Base-by-base conservation (phyloP, 2,797 vertebrate genomes). In the Bovichtus diacanthus region DNA sequence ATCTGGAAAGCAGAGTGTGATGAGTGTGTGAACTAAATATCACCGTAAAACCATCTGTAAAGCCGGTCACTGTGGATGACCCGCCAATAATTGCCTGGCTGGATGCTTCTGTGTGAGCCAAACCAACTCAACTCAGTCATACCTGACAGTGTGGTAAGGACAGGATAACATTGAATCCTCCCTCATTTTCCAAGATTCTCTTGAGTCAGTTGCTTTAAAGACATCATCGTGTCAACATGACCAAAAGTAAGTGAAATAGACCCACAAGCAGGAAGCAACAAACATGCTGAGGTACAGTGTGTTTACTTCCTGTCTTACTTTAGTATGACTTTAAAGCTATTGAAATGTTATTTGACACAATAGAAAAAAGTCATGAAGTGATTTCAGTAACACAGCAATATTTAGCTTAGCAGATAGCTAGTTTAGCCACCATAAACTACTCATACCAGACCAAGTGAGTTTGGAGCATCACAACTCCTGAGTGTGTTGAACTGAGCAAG, bases 21-120 rank as follows among this genome's bases (percentile, higher is more conserved):
- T 87, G 74, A 81, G 89, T 83, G 81, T 70, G 63, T n/a, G 62
- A 76, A 76, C 62, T 77, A 86, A 83, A 85, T 66, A 88, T 87
- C 84, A 86, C 69, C 73, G 76, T 43, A 64, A 77, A 81, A 86
- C 68, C 79, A 85, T 83, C 74, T 55, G 78, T 63, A 67, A 70
- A 68, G 62, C 44, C 3, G 31, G 65, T 75, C 63, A 69, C 63
- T 58, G 78, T 54, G 70, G 69, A 60, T 39, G 77, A 81, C 69
- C 31, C 2, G 66, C 70, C 81, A 58, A 51, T 81, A 69, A 74
- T 25, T 63, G 49, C 60, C 46, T 62, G 63, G 16, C 27, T 59
- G 47, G 53, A 44, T 70, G 66, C 23, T 49, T 71, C 59, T 68
- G 49, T 60, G 49, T 19, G 43, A 59, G 46, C 51, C 25, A 60